phyloP scores from a whole-genome alignment of 2,797 vertebrate species.

The Catamblyrhynchus diadema region DNA sequence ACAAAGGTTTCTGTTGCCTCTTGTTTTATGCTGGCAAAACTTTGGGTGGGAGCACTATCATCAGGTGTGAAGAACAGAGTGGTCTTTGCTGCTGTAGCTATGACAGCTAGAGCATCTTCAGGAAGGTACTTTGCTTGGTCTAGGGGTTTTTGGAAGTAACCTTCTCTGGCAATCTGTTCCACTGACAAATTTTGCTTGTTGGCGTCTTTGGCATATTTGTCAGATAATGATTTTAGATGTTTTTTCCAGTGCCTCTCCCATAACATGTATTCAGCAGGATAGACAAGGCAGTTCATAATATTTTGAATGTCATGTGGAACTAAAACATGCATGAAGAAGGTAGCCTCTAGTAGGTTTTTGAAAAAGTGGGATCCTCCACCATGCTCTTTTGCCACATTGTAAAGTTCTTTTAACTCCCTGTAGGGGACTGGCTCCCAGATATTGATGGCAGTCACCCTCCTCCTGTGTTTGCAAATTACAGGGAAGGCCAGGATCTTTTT shows the following conservation, averaged over 20 bases:
- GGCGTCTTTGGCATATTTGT: not conserved
- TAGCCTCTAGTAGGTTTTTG: not conserved
- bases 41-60: not conserved
- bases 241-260: not conserved
- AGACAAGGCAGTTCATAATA: not conserved
- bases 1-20: not conserved
- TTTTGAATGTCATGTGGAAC: not conserved
- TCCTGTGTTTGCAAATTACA: accelerated
- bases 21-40: not conserved
- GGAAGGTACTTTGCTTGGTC: not conserved
- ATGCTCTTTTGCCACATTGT: not conserved
- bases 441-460: not conserved
- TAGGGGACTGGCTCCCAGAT: not conserved
- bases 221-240: not conserved
- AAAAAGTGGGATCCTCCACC: not conserved
- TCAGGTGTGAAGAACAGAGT: not conserved
- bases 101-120: not conserved
- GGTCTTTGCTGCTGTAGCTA: not conserved
- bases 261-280: not conserved
- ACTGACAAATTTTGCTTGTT: not conserved
- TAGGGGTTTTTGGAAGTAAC: not conserved
- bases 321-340: not conserved
- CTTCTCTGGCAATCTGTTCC: not conserved
- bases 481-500: not conserved
- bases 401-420: not conserved